Evolutionary conservation across 2,888 invertebrate genomes (phyloP), one percentile per base, ranked within the genome.

Genomic region (Stenoptilia bipunctidactyla): DNA sequence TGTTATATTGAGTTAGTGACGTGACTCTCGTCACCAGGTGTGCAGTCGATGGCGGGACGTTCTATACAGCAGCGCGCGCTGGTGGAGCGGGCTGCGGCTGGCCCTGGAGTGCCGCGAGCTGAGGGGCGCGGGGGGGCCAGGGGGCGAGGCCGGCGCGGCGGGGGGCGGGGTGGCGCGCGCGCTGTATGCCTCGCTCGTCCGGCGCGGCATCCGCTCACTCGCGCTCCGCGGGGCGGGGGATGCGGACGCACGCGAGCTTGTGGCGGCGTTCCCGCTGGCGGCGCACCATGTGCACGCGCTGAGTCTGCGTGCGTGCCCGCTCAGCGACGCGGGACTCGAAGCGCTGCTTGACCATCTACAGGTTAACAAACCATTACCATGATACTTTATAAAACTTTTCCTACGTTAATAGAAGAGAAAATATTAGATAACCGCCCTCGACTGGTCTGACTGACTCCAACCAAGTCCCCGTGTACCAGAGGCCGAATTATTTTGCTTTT

Each of bases 251-350:
- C 85, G 92, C 46, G 96, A 96, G 73, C 88, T 96, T 59, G 92
- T 94, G 47, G 91, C 91, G 64, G 91, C 92, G 52, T 95, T 94
- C 66, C 92, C 95, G 2, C 76, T 92, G 52, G 92, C 93, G 39
- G 89, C 92, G 47, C 90, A 93, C 58, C 92, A 94, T 63, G 87
- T 96, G 50, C 92, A 94, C 60, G 92, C 93, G 43, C 86, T 97
- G 48, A 90, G 92, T 58, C 85, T 97, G 53, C 89, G 94, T 58
- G 95, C 95, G 65, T 95, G 94, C 60, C 94, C 95, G 56, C 88
- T 97, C 63, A 94, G 93, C 25, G 97, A 97, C 80, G 87, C 93
- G 56, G 96, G 96, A 4, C 79, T 97, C 51, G 96, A 97, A 76
- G 89, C 93, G 15, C 86, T 95, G 36, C 75, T 96, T 61, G 95